A percentile compares a stretch with the other conserved stretches of the same genome.
Evolutionary conservation across 2,797 vertebrate genomes (phyloP).

Genomic region (Trematomus bernacchii): DNA sequence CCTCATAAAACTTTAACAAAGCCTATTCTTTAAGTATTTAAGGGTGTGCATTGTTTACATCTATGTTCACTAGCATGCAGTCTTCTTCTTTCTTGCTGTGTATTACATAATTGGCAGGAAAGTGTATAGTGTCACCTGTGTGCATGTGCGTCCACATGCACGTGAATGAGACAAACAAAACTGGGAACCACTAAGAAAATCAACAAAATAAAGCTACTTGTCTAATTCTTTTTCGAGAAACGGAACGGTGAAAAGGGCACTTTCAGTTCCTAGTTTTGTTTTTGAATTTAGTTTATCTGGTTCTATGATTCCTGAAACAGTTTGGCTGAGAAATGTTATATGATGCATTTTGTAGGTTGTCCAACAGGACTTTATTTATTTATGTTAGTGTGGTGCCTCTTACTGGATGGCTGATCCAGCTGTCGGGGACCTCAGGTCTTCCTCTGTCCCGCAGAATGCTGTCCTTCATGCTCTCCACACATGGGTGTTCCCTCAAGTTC

Average conservation of each 20-base stretch:
- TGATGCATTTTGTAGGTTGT: neutral
- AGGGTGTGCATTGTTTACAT: neutral
- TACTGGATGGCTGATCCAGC: constrained; percentile 95
- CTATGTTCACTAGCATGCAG: neutral
- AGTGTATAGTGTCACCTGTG: neutral
- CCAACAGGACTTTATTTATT: neutral
- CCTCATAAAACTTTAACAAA: constrained; percentile 8
- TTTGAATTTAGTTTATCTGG: too few species aligned
- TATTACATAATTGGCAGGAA: neutral
- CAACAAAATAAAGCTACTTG: neutral
- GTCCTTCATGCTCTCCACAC: constrained; percentile 99
- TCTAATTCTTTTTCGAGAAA: neutral
- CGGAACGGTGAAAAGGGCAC: neutral
- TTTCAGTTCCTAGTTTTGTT: neutral
- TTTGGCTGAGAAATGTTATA: too few species aligned
- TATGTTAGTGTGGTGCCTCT: constrained; percentile 42
- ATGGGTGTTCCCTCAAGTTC: constrained; percentile 95
- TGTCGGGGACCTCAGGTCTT: constrained; percentile 92
- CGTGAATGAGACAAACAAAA: neutral
- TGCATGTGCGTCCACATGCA: neutral
- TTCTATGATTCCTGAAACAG: neutral
- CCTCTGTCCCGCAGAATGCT: constrained; percentile 93
- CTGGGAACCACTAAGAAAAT: neutral
- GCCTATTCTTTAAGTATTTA: neutral
- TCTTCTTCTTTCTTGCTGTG: neutral